phyloP scores from a whole-genome alignment of 2,113 vertebrate genomes.

The Prietella phreatophila region DNA sequence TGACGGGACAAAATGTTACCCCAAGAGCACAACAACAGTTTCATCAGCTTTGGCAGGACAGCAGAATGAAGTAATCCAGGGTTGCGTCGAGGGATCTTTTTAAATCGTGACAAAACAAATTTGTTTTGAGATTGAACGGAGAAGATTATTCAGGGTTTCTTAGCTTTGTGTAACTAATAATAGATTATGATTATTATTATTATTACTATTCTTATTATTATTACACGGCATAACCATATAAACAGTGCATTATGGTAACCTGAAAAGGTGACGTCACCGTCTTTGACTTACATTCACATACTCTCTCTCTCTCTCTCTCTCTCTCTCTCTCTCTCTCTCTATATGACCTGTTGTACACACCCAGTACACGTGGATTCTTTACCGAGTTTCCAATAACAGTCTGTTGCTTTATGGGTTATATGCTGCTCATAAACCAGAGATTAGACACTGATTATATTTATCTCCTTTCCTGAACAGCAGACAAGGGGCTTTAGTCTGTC shows the following conservation, averaged over 20 bases:
- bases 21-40: conserved; percentile 3
- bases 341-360: neutral
- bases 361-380: conserved; percentile 1
- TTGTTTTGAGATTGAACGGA: neutral
- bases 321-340: neutral
- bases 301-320: neutral
- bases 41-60: conserved; percentile 15
- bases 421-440: neutral
- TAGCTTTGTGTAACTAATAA: neutral
- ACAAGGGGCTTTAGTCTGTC: neutral
- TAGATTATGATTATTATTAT: neutral
- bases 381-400: neutral
- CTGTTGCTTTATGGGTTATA: neutral
- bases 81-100: conserved; percentile 54
- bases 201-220: neutral
- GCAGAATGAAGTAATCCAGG: neutral
- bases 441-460: neutral
- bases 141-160: neutral
- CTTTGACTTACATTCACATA: neutral
- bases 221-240: neutral
- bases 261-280: neutral
- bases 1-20: conserved; percentile 16
- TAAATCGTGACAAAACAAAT: conserved; percentile 12
- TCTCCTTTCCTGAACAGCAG: neutral
- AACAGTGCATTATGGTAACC: neutral